phyloP scores from a whole-genome alignment of 2,113 vertebrate species.

The Galeopterus variegatus region DNA sequence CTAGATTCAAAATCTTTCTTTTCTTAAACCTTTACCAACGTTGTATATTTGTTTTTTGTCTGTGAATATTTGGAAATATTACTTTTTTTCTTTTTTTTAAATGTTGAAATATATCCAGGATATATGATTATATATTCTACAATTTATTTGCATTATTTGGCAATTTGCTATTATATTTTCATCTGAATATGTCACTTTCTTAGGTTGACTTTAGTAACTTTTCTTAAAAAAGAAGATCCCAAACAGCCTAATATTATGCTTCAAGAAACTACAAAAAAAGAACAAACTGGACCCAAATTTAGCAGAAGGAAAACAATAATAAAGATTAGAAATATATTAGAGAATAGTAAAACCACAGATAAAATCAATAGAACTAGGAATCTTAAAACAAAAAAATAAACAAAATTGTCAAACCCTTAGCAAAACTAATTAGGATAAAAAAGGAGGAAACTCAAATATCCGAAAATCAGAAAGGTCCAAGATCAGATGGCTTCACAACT shows the following conservation, averaged over 20 bases:
- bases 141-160: not conserved
- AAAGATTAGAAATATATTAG: not conserved
- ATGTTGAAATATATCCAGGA: not conserved
- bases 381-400: not conserved
- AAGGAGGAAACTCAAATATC: not conserved
- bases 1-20: not conserved
- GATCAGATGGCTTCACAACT: not conserved
- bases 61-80: not conserved
- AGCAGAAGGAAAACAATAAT: not conserved
- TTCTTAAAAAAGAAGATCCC: not conserved
- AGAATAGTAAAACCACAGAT: not conserved
- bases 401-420: not conserved
- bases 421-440: not conserved
- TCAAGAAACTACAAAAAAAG: not conserved
- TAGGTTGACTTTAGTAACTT: not conserved
- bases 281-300: not conserved
- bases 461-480: not conserved
- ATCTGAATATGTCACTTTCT: not conserved
- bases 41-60: not conserved
- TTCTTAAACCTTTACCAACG: not conserved
- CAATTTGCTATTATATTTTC: not conserved
- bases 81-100: not conserved
- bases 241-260: not conserved
- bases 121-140: not conserved
- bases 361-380: not conserved